These are phyloP conservation scores for Pyrrhosoma nymphula DNA, from an alignment of 2,888 invertebrate species.

Conservation along the genomic window DNA sequence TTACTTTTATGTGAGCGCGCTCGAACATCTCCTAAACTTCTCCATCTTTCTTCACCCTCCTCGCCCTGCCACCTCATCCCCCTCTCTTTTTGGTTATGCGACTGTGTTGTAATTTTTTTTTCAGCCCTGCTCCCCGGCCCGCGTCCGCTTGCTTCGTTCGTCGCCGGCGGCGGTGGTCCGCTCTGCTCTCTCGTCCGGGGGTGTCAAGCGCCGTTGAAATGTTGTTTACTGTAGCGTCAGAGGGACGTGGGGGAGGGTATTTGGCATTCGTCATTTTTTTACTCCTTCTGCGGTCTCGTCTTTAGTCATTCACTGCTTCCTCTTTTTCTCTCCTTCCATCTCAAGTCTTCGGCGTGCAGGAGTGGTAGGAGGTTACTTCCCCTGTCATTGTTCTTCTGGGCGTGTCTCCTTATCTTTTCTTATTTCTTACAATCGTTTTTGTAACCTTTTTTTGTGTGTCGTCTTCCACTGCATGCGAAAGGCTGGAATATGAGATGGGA, in stretches of 20 bases:
- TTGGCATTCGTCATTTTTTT: conserved; percentile 46
- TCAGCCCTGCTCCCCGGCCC: background rate
- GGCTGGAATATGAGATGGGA: background rate
- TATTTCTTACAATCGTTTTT: background rate
- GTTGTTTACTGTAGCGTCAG: conserved; percentile 27
- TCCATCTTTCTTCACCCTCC: background rate
- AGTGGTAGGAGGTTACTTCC: conserved; percentile 1
- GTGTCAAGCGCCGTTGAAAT: conserved; percentile 5
- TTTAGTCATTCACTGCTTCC: conserved; percentile 47
- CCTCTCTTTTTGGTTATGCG: background rate
- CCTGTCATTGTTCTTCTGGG: background rate
- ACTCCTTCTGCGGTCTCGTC: conserved; percentile 28
- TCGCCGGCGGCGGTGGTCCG: background rate
- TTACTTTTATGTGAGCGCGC: background rate
- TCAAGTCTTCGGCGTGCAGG: background rate
- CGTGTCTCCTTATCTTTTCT: background rate
- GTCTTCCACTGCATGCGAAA: background rate
- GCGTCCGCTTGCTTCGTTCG: background rate
- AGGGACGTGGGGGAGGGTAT: background rate
- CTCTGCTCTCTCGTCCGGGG: background rate
- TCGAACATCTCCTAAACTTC: background rate
- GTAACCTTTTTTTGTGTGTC: background rate
- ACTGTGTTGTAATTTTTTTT: background rate
- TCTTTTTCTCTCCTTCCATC: background rate
- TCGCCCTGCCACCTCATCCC: background rate